Conservation (phyloP, 2,113 vertebrate genomes). For the Steatornis caripensis region DNA sequence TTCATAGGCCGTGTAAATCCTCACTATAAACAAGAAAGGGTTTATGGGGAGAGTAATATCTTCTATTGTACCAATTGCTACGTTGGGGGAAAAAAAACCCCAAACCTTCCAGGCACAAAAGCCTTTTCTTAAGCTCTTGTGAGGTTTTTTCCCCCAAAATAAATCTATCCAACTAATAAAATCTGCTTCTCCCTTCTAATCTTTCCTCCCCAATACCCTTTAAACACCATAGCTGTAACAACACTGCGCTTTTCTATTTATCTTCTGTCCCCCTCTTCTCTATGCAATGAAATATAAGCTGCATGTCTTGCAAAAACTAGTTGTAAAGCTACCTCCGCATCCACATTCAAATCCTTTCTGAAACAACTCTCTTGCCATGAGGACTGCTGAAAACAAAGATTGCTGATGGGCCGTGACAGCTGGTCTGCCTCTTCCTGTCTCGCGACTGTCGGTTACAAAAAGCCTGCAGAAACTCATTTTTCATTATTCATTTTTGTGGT, state of each 20-base stretch:
- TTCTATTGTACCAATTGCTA: not conserved
- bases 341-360: not conserved
- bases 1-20: not conserved
- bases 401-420: not conserved
- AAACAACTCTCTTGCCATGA: not conserved
- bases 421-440: not conserved
- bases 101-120: not conserved
- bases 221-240: not conserved
- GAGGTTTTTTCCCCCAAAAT: rapidly evolving
- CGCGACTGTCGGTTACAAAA: not conserved
- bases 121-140: not conserved
- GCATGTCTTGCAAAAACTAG: not conserved
- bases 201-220: not conserved
- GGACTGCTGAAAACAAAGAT: not conserved
- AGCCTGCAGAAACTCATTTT: not conserved
- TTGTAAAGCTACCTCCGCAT: not conserved
- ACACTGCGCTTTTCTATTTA: not conserved
- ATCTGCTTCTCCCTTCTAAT: not conserved
- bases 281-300: not conserved
- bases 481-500: not conserved
- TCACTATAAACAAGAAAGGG: not conserved
- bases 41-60: not conserved
- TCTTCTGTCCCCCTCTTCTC: not conserved
- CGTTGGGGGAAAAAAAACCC: not conserved
- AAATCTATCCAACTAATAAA: not conserved